These are phyloP conservation scores for Leptocoma aspasia DNA, from an alignment of 2,113 vertebrate species.

Conservation along the genomic window DNA sequence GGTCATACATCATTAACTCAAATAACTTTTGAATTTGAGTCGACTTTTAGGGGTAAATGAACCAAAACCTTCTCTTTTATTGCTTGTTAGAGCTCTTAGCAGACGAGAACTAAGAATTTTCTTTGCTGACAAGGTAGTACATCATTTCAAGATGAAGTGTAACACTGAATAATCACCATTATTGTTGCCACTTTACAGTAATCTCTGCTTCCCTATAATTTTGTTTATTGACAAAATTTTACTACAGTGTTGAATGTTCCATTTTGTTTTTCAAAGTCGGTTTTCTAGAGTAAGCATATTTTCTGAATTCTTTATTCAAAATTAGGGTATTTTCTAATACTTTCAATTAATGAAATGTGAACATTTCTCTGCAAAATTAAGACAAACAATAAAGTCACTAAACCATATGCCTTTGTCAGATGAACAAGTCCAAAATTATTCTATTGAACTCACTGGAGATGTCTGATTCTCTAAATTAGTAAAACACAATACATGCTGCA, in stretches of 20 bases:
- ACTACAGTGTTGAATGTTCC: neutral
- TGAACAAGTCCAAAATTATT: neutral
- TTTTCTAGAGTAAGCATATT: neutral
- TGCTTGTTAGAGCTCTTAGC: neutral
- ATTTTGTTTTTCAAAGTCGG: neutral
- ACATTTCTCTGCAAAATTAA: neutral
- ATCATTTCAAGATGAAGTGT: neutral
- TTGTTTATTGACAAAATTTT: neutral
- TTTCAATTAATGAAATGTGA: neutral
- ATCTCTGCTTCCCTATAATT: neutral
- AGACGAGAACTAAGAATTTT: conserved; percentile 16
- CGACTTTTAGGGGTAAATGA: neutral
- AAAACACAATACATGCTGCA: neutral
- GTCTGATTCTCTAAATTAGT: neutral
- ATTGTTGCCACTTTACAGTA: neutral
- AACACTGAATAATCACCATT: neutral
- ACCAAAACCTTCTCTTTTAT: conserved; percentile 9
- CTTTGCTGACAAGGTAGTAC: neutral
- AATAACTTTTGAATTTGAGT: conserved; percentile 17
- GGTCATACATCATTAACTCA: neutral
- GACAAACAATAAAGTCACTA: neutral
- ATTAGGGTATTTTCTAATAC: neutral
- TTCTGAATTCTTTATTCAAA: neutral
- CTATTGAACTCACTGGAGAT: neutral
- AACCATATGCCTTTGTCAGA: neutral